A percentile compares a stretch with the other conserved stretches of the same genome.
These are phyloP conservation scores for Lottia scabra DNA, from an alignment of 2,888 invertebrate genomes.

Conservation along the genomic window DNA sequence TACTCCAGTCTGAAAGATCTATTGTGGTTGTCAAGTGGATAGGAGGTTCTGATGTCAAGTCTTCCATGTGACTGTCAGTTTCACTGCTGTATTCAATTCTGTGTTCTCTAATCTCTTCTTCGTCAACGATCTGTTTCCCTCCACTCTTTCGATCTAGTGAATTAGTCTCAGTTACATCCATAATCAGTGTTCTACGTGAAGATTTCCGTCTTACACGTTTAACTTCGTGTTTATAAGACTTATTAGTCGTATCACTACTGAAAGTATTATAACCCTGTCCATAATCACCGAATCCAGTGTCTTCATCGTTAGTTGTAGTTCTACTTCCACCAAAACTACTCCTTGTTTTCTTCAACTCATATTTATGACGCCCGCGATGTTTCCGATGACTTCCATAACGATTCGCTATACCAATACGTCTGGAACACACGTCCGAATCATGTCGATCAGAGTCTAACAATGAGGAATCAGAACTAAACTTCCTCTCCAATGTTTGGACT, in stretches of 20 bases:
- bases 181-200: background rate
- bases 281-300: background rate
- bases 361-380: background rate
- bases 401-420: background rate
- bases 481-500: background rate
- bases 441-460: background rate
- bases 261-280: background rate
- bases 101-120: conserved; percentile 8
- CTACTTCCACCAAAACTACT: background rate
- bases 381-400: background rate
- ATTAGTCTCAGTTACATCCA: background rate
- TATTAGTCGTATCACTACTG: background rate
- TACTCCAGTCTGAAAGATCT: background rate
- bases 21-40: background rate
- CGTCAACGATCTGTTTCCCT: background rate
- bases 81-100: conserved; percentile 11
- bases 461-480: background rate
- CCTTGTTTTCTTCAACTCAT: background rate
- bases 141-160: background rate
- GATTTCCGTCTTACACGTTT: background rate
- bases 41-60: conserved; percentile 10
- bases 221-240: background rate
- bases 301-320: background rate
- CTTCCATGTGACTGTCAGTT: conserved; percentile 15
- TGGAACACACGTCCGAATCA: background rate